A percentile compares a stretch with the other conserved stretches of the same genome.
These are phyloP conservation scores for Acronicta alni DNA, from an alignment of 2,888 invertebrate genomes.

Conservation along the genomic window DNA sequence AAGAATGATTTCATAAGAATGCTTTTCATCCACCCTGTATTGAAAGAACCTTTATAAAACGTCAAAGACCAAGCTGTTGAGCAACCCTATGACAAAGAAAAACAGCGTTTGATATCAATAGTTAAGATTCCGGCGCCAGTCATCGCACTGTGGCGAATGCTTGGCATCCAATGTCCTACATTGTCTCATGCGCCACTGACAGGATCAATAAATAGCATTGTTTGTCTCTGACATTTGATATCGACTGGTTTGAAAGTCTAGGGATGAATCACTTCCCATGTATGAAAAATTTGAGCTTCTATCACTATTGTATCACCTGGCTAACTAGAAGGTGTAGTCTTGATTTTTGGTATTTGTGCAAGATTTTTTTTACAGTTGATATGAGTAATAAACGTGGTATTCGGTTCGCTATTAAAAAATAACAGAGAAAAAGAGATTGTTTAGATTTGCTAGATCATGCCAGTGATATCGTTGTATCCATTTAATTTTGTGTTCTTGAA, in stretches of 20 bases:
- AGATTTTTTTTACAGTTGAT: no score
- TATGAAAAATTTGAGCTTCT: neutral
- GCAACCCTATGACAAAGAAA: neutral
- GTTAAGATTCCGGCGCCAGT: conserved; percentile 29
- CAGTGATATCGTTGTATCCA: no score
- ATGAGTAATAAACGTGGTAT: no score
- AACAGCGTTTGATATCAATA: conserved; percentile 2
- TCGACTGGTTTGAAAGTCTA: neutral
- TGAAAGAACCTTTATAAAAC: conserved; percentile 4
- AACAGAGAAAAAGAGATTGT: no score
- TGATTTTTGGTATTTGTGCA: no score
- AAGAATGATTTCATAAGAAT: no score
- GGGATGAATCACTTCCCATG: neutral
- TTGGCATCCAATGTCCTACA: conserved; percentile 30
- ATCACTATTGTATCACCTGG: no score
- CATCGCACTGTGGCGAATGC: conserved; percentile 47
- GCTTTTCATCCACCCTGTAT: no score
- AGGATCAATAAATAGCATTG: conserved; percentile 41
- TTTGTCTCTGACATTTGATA: neutral
- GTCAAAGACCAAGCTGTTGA: neutral
- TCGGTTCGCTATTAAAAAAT: no score
- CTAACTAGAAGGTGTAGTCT: no score
- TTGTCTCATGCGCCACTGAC: conserved; percentile 26
- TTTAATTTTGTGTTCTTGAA: no score
- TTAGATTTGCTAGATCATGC: no score